phyloP scores from a whole-genome alignment of 37 sponge, comb jelly and placozoan species.

The Bolinopsis microptera region DNA sequence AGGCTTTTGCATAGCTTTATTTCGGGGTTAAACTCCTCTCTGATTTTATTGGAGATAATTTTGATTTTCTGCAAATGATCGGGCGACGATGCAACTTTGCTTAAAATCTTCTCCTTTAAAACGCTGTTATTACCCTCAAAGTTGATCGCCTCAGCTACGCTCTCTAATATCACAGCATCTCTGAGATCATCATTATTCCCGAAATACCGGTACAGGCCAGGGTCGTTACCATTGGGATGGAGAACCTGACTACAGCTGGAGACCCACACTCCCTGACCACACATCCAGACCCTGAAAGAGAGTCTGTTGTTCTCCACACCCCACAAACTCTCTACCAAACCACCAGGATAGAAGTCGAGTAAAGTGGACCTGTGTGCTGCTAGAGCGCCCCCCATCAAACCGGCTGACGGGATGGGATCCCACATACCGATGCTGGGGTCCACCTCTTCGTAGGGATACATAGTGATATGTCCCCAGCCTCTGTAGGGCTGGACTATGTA shows the following conservation, averaged over 20 bases:
- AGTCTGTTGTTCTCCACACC: constrained; percentile 54
- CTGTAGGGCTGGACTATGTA: not conserved
- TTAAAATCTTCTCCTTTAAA: not conserved
- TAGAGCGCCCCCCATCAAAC: constrained; percentile 3
- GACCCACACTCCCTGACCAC: constrained; percentile 1
- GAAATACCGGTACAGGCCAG: not conserved
- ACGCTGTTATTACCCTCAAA: not conserved
- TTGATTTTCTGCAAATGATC: not conserved
- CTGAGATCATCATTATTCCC: not conserved
- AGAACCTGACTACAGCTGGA: constrained; percentile 6
- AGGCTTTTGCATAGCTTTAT: not conserved
- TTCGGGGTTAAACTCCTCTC: not conserved
- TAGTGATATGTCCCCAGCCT: not conserved
- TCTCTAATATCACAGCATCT: not conserved
- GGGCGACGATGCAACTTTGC: not conserved
- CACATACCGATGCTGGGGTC: not conserved
- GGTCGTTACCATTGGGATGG: constrained; percentile 46
- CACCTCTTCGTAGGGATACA: not conserved
- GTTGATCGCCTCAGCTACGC: not conserved
- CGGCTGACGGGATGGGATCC: not conserved
- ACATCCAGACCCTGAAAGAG: constrained; percentile 35
- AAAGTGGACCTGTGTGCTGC: not conserved
- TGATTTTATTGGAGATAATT: not conserved
- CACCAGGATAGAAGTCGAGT: not conserved
- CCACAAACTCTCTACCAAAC: not conserved